Conservation (phyloP, 2,888 invertebrate species). For the Athalia circularis region DNA sequence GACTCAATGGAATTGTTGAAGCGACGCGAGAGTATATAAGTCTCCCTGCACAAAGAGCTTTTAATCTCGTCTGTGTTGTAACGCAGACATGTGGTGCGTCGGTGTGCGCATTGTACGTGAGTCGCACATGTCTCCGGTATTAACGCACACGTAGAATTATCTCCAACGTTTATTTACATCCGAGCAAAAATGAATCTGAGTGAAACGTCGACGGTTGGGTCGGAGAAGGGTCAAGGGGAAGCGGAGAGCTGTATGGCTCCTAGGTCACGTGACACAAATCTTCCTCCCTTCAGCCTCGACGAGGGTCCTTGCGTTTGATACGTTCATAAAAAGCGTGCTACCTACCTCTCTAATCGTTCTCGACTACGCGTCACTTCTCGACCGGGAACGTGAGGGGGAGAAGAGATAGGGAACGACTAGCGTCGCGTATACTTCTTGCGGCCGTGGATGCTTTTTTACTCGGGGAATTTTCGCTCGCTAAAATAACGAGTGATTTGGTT, state of each 20-base stretch:
- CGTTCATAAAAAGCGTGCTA: constrained; percentile 34
- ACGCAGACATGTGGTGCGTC: neutral
- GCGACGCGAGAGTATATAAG: neutral
- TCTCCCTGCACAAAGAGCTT: constrained; percentile 20
- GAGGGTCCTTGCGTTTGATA: constrained; percentile 29
- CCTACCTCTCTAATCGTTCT: constrained; percentile 33
- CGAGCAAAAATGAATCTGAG: neutral
- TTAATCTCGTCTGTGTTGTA: constrained; percentile 4
- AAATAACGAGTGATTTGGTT: too few species aligned
- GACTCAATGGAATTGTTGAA: constrained; percentile 4
- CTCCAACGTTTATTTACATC: neutral
- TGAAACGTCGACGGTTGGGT: neutral
- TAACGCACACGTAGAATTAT: neutral
- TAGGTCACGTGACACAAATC: constrained; percentile 38
- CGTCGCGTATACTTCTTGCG: neutral
- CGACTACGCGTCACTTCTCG: neutral
- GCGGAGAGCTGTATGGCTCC: neutral
- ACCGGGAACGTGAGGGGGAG: neutral
- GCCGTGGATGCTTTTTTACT: neutral
- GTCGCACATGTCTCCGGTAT: neutral
- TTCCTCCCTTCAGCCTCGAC: constrained; percentile 5
- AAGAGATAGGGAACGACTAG: neutral
- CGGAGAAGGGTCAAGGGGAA: too few species aligned
- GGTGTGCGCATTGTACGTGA: neutral
- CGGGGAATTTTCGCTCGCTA: too few species aligned